Conservation (phyloP, 1,140 invertebrate genomes). For the Neuroterus valhalla region DNA sequence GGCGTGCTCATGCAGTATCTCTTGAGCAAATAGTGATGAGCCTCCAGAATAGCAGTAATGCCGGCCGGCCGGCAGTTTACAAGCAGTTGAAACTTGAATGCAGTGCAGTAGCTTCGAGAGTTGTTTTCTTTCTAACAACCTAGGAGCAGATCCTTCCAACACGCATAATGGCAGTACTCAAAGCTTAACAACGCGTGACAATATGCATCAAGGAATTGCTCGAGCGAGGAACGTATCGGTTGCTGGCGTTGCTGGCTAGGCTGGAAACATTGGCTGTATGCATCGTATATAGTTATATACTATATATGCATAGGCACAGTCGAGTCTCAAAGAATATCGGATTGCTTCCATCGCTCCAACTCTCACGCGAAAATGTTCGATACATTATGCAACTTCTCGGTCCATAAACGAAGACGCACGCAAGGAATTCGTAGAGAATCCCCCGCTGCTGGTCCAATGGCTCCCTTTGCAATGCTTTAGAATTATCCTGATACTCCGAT, state of each 20-base stretch:
- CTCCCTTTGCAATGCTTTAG: constrained; percentile 38
- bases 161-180: constrained; percentile 65
- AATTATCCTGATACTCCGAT: constrained; percentile 35
- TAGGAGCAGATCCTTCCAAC: constrained; percentile 47
- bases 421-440: constrained; percentile 58
- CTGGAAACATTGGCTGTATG: constrained; percentile 44
- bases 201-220: constrained; percentile 69
- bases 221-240: constrained; percentile 53
- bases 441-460: constrained; percentile 33
- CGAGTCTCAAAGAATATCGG: constrained; percentile 48
- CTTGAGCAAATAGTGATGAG: no score
- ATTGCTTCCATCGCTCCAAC: constrained; percentile 40
- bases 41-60: neutral
- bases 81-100: constrained; percentile 39
- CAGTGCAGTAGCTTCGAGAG: constrained; percentile 45
- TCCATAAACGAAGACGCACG: constrained; percentile 67
- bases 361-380: constrained; percentile 63
- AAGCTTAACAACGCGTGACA: constrained; percentile 74
- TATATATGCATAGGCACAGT: constrained; percentile 35
- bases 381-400: constrained; percentile 73
- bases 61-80: constrained; percentile 48
- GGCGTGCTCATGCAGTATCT: no score
- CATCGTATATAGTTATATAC: constrained; percentile 47
- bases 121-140: constrained; percentile 34
- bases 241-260: constrained; percentile 40